Evolutionary conservation across 1,140 invertebrate genomes (phyloP), one percentile per base, ranked within the genome.

Genomic region (Drosophila sechellia): DNA sequence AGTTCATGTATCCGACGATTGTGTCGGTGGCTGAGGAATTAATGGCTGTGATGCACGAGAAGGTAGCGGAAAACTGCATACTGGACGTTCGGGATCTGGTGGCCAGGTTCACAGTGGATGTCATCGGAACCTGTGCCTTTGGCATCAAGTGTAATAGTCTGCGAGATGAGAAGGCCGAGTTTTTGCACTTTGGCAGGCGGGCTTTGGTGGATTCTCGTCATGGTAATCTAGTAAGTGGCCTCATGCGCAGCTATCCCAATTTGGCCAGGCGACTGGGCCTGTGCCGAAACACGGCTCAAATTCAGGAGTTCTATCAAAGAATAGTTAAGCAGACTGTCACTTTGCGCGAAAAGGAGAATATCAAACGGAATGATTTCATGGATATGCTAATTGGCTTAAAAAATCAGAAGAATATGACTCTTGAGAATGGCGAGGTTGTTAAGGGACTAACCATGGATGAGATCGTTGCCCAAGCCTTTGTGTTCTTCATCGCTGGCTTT

Each of bases 81-180:
- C 5, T 84, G 5, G 91, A 92, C 4, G 65, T 92, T 10, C 74
- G 70, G 1, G 89, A 91, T 6, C 48, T 92, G 17, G 40, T 89
- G 48, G 81, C 77, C 4, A 50, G 90, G 22, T 93, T 85, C n/a
- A 92, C 91, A 0, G 81, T 83, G 1, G 92, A 92, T 58, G 79
- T 91, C 0, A 95, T 95, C 13, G 94, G 94, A 0, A 94, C 93
- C 25, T 94, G 94, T 20, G 95, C 94, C 3, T 95, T 95, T 77
- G 95, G 95, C 1, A 93, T 95, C 3, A 92, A 95, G 34, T 94
- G 94, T 65, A 94, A 94, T 55, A 93, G 94, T 53, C 40, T 90
- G 5, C 66, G 78, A 3, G 92, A 94, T 68, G 89, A 93, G 0
- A 90, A 94, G 11, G 92, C 93, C 0, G 93, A 94, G 74, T 95